These are phyloP conservation scores for Pogonus chalceus DNA, from an alignment of 1,140 invertebrate genomes.

Conservation along the genomic window DNA sequence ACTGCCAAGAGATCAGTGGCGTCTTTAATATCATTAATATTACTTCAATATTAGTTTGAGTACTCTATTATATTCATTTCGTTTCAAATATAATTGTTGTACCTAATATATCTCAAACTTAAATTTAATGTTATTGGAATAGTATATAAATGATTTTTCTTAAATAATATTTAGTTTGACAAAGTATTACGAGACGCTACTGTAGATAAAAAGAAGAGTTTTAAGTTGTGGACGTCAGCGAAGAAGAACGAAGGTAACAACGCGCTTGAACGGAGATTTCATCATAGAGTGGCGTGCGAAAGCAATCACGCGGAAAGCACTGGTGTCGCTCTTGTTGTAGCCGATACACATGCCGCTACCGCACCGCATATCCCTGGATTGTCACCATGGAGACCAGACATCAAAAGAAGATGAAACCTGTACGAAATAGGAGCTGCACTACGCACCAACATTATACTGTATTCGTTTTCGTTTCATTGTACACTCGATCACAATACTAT, in stretches of 20 bases:
- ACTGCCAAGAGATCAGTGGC: not conserved
- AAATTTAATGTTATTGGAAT: too few relatives aligned
- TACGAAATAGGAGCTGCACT: not conserved
- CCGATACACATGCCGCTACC: not conserved
- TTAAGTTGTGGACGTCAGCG: not conserved
- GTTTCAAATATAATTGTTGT: too few relatives aligned
- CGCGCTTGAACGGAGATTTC: constrained; percentile 3
- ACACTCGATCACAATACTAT: too few relatives aligned
- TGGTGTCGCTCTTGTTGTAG: constrained; percentile 3
- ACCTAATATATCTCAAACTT: too few relatives aligned
- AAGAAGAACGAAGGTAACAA: not conserved
- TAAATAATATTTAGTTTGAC: too few relatives aligned
- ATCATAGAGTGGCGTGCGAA: not conserved
- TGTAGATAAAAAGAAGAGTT: not conserved
- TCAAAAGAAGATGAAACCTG: constrained; percentile 6
- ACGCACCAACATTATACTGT: not conserved
- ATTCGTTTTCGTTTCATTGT: constrained; percentile 3
- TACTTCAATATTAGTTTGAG: too few relatives aligned
- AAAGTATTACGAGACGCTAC: not conserved
- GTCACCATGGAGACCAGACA: constrained; percentile 3
- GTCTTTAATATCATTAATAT: too few relatives aligned
- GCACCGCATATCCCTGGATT: not conserved
- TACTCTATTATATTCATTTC: too few relatives aligned
- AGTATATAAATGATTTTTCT: too few relatives aligned
- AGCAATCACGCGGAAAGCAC: constrained; percentile 4